phyloP scores from a whole-genome alignment of 2,888 invertebrate species.

The Hetaerina titia region DNA sequence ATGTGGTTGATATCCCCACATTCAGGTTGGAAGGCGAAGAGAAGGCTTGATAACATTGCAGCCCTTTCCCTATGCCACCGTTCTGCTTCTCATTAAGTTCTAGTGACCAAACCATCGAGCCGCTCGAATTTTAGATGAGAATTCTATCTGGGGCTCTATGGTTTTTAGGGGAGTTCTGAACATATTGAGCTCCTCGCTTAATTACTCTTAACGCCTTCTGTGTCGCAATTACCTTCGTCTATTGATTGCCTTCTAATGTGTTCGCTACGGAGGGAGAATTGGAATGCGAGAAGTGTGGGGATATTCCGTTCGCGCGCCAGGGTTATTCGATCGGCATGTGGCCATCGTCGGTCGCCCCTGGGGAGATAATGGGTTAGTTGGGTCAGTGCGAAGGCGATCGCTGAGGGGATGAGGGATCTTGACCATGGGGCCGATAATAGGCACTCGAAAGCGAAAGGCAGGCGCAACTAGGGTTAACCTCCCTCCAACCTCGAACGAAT shows the following conservation, averaged over 20 bases:
- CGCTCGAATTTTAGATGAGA: too few species aligned
- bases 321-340: not conserved
- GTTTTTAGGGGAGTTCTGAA: too few species aligned
- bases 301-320: not conserved
- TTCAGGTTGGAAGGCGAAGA: too few species aligned
- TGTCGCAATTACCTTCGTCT: not conserved
- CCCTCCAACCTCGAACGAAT: too few species aligned
- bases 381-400: not conserved
- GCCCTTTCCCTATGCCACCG: too few species aligned
- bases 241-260: not conserved
- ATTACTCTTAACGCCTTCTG: not conserved
- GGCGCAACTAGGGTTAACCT: not conserved
- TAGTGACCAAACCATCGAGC: too few species aligned
- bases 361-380: not conserved
- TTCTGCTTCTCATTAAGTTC: too few species aligned
- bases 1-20: too few species aligned
- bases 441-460: not conserved
- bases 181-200: not conserved
- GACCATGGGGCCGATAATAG: not conserved
- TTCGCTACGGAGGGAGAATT: not conserved
- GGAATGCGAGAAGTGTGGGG: not conserved
- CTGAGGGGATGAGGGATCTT: not conserved
- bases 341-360: not conserved
- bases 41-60: too few species aligned
- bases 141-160: too few species aligned